Percentiles rank a stretch among this genome's conserved stretches.
Conservation (phyloP, 2,797 vertebrate species). For the Columba guinea region DNA sequence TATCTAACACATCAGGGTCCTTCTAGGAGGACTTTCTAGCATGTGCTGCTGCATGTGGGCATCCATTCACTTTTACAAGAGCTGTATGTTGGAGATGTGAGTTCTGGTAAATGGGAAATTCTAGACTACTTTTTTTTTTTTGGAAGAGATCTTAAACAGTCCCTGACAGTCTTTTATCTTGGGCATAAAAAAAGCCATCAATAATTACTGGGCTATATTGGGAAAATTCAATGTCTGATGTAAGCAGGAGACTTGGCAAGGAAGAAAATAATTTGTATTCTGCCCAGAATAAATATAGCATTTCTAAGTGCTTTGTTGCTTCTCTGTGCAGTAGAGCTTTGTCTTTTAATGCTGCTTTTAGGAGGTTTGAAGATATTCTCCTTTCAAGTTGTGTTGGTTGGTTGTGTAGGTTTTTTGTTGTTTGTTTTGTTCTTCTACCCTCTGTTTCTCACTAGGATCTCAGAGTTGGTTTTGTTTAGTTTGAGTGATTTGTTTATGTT, state of each 20-base stretch:
- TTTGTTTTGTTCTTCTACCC: not conserved
- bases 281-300: conserved; percentile 36
- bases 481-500: not conserved
- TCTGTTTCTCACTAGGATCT: not conserved
- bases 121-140: not conserved
- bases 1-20: fast-evolving
- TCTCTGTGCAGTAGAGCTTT: not conserved
- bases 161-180: conserved; percentile 11
- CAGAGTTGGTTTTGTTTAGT: not conserved
- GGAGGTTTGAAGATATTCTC: not conserved
- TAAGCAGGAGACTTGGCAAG: conserved; percentile 45
- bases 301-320: conserved; percentile 13
- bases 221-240: conserved; percentile 26
- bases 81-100: not conserved
- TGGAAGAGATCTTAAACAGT: not conserved
- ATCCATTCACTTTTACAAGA: not conserved
- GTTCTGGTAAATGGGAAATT: not conserved
- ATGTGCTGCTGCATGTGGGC: not conserved
- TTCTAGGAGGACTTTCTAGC: not conserved
- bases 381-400: not conserved
- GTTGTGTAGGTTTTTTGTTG: too few species aligned
- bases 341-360: conserved; percentile 17
- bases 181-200: not conserved
- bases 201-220: conserved; percentile 51
- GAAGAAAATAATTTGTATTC: conserved; percentile 20